A percentile compares a stretch with the other conserved stretches of the same genome.
These are phyloP conservation scores for rat (Rattus norvegicus) DNA, from an alignment of 2,113 vertebrate species.

Conservation along the genomic window DNA sequence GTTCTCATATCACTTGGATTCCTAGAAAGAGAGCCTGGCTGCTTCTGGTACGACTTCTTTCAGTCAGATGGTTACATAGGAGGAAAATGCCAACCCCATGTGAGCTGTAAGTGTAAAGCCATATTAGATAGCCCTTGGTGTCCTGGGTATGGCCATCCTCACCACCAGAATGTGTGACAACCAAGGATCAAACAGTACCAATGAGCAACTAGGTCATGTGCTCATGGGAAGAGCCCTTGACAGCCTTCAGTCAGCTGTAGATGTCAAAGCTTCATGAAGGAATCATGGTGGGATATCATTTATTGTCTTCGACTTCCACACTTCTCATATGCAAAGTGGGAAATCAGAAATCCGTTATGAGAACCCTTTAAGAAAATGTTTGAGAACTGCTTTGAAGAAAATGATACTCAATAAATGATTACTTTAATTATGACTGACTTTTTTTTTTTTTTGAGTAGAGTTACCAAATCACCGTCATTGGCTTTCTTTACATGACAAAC, in stretches of 20 bases:
- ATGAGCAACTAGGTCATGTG: background rate
- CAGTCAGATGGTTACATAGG: background rate
- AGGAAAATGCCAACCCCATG: background rate
- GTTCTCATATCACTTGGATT: background rate
- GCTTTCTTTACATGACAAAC: background rate
- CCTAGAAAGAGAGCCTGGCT: background rate
- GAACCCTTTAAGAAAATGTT: background rate
- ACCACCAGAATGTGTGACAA: background rate
- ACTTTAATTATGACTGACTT: background rate
- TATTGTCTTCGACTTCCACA: background rate
- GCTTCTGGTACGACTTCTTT: background rate
- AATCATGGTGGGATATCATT: background rate
- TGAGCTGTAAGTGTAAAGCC: constrained; percentile 9
- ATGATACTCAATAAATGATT: background rate
- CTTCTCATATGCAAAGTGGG: background rate
- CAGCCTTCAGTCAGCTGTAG: background rate
- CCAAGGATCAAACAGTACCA: too few species aligned
- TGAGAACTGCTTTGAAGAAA: background rate
- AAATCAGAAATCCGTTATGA: background rate
- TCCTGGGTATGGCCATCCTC: background rate
- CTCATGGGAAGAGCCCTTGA: background rate
- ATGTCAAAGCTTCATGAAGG: background rate
- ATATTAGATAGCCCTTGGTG: constrained; percentile 46
- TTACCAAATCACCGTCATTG: background rate
- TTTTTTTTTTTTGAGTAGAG: constrained; percentile 13